Evolutionary conservation across 2,888 invertebrate species (phyloP), one percentile per base, ranked within the genome.

Genomic region (Agonum fuliginosum): DNA sequence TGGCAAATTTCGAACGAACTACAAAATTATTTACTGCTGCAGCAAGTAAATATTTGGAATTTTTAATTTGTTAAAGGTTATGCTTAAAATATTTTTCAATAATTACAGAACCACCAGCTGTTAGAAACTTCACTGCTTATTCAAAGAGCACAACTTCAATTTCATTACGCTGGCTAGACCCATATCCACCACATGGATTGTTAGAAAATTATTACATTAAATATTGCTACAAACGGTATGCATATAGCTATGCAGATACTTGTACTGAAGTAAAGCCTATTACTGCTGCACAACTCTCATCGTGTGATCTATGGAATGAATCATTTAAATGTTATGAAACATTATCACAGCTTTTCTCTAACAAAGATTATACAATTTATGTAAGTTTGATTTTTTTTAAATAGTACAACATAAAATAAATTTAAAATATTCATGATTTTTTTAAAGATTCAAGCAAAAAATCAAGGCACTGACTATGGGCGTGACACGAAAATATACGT

Each of bases 151-250:
- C 54, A 62, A 46, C 3, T 34, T 30, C 62, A 12, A 73, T 79
- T 12, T 73, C 73, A 1, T n/a, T 79, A 14, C 72, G 73, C 17
- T 79, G 77, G 77, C 8, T 46, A 20, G 48, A 54, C n/a, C 79
- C 79, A 22, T 73, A 69, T 62, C 79, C 79, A 17, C 77, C 79
- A 2, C 22, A 73, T 48, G 79, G 79, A 17, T 17, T 34, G 8
- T 17, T 79, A 2, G 48, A 77, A n/a, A 6, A 14, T 3, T 79
- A 77, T 22, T 5, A 24, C 19, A 12, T 79, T 37, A 8, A 4
- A 27, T 70, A 20, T 27, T 58, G 62, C 19, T 30, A 24, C 22
- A 12, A 27, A 17, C 1, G 1, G 10, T 27, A 70, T 79, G n/a
- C n/a, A n/a, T n/a, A n/a, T n/a, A n/a, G n/a, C n/a, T n/a, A n/a